Percentiles rank a stretch among this genome's conserved stretches.
These are phyloP conservation scores for Otolemur garnettii DNA, from an alignment of 2,113 vertebrate species.

Conservation along the genomic window DNA sequence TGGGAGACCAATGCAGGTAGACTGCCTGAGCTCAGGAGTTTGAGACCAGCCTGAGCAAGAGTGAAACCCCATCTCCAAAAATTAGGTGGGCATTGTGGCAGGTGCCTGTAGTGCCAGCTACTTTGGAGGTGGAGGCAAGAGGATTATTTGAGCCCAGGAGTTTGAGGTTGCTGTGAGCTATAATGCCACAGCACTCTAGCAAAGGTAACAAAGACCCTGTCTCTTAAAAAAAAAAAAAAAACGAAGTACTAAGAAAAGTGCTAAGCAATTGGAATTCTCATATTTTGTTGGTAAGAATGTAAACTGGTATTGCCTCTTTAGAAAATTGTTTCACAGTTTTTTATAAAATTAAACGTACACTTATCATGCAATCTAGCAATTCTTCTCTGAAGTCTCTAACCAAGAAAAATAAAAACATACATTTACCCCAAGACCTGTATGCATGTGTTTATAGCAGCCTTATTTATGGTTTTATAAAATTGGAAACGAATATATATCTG, in stretches of 20 bases:
- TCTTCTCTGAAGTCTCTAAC: not conserved
- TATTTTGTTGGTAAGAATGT: not conserved
- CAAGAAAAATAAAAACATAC: constrained; percentile 14
- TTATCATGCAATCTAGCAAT: not conserved
- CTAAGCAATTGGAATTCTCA: not conserved
- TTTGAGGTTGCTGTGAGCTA: too few relatives aligned
- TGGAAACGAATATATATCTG: not conserved
- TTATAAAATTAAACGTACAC: not conserved
- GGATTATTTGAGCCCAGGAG: too few relatives aligned
- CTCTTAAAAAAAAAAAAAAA: too few relatives aligned
- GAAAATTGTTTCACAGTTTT: not conserved
- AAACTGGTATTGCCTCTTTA: not conserved
- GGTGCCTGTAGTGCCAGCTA: too few relatives aligned
- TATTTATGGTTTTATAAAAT: not conserved
- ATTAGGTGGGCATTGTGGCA: too few relatives aligned
- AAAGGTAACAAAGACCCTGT: too few relatives aligned
- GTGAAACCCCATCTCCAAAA: too few relatives aligned
- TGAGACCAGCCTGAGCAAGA: too few relatives aligned
- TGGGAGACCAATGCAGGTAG: too few relatives aligned
- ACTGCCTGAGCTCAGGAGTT: too few relatives aligned
- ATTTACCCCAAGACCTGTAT: not conserved
- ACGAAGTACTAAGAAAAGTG: not conserved
- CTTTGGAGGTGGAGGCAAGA: too few relatives aligned
- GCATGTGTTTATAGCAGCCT: not conserved
- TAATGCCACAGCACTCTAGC: too few relatives aligned